Evolutionary conservation across 2,797 vertebrate genomes (phyloP).

Genomic region (Malurus splendens): DNA sequence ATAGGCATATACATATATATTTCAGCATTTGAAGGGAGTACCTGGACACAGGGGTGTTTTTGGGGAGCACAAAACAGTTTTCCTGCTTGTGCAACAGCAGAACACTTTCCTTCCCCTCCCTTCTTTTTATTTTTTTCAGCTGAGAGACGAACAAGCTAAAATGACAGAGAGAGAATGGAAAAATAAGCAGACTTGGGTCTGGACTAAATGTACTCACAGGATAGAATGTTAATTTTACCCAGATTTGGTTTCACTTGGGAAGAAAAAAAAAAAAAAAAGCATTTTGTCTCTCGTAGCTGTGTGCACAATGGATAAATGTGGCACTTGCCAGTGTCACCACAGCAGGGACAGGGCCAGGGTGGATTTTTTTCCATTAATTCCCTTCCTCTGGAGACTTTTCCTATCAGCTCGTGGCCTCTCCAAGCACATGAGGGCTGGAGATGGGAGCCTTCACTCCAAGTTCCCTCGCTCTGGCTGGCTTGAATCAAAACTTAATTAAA

Average conservation of each 20-base stretch:
- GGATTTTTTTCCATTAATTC: background rate
- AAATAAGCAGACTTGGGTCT: constrained; percentile 27
- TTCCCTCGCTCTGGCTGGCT: background rate
- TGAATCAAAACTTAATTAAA: background rate
- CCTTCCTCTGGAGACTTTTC: background rate
- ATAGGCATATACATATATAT: background rate
- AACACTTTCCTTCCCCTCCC: background rate
- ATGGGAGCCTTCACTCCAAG: background rate
- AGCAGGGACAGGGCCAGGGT: background rate
- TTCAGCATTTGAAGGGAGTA: background rate
- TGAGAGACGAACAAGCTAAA: background rate
- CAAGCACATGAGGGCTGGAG: background rate
- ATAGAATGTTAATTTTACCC: constrained; percentile 42
- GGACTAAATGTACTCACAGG: constrained; percentile 1
- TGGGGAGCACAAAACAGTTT: background rate
- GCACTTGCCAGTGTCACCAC: background rate
- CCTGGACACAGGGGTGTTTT: background rate
- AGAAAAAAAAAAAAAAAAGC: background rate
- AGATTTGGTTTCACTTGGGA: constrained; percentile 15
- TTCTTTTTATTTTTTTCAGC: background rate
- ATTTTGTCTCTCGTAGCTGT: background rate
- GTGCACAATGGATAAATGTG: background rate
- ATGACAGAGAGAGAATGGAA: constrained; percentile 29
- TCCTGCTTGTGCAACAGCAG: background rate
- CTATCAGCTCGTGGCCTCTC: background rate